Evolutionary conservation across 2,113 vertebrate genomes (phyloP), one percentile per base, ranked within the genome.

Genomic region (Microcebus lehilahytsara): DNA sequence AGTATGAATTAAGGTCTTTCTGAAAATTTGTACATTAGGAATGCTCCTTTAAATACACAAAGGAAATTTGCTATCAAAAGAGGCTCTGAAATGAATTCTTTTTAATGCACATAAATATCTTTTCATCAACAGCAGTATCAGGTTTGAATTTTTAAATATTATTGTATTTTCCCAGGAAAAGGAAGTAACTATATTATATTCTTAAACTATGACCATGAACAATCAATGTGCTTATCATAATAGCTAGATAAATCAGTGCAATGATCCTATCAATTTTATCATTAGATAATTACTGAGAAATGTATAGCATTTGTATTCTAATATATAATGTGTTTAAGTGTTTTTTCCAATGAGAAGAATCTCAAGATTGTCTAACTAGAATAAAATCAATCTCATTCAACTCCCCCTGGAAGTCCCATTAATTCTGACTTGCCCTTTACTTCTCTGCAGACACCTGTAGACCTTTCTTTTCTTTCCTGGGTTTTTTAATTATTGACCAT

Each of bases 401-500:
- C 62, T 84, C n/a, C 23, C 49, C 20, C 42, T 5, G 56, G 25
- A 81, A 84, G 25, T 93, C 30, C 62, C n/a, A 4, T 66, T 85
- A 32, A 40, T 80, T 60, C 94, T 66, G 40, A 75, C 40, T 64
- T 94, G 58, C 19, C 92, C 53, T 87, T 96, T 97, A 87, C 66
- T 34, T 95, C 71, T 96, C 56, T 89, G 4, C 10, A 64, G 11
- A 42, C 62, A 64, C 80, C 86, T 95, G 9, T 56, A 86, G 81
- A 72, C 60, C 53, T 22, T 74, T 97, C 96, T 97, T 22, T 74
- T 97, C 96, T 97, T 77, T 58, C 66, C 32, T 23, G 0, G 5
- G 6, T 74, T 78, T 97, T 97, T 97, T 72, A 85, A 56, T 97
- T 96, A 95, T 95, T 96, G 92, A 95, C 95, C 46, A n/a, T 13